These are phyloP conservation scores for Cardiocondyla obscurior DNA, from an alignment of 1,140 invertebrate species.

Conservation along the genomic window DNA sequence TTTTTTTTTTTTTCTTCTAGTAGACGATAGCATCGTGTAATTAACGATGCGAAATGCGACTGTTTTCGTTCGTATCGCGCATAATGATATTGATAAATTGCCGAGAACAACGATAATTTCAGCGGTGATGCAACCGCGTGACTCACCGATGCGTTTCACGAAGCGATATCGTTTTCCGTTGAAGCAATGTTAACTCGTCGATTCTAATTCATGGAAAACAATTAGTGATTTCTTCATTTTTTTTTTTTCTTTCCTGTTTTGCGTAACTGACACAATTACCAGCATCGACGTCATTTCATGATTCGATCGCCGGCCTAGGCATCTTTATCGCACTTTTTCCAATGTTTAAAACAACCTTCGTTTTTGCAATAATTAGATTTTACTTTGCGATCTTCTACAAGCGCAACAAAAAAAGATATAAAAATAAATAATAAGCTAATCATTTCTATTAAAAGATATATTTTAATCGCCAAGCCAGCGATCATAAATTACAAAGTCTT, in stretches of 20 bases:
- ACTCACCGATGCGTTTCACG: constrained; percentile 18
- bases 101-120: constrained; percentile 5
- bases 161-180: constrained; percentile 15
- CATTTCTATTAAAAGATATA: constrained; percentile 1
- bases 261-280: not conserved
- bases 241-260: constrained; percentile 9
- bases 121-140: constrained; percentile 21
- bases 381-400: not conserved
- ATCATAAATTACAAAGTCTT: not conserved
- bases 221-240: constrained; percentile 18
- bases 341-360: not conserved
- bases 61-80: not conserved
- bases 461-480: not conserved
- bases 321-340: not conserved
- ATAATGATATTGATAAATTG: constrained; percentile 32
- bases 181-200: constrained; percentile 23
- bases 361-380: not conserved
- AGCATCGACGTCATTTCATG: not conserved
- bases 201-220: constrained; percentile 13
- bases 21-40: not conserved
- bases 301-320: not conserved
- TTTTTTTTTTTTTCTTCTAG: not conserved
- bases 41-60: not conserved
- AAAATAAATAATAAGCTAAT: not conserved
- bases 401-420: not conserved